These are phyloP conservation scores for Acyrthosiphon pisum DNA, from an alignment of 1,140 invertebrate genomes.

Conservation along the genomic window DNA sequence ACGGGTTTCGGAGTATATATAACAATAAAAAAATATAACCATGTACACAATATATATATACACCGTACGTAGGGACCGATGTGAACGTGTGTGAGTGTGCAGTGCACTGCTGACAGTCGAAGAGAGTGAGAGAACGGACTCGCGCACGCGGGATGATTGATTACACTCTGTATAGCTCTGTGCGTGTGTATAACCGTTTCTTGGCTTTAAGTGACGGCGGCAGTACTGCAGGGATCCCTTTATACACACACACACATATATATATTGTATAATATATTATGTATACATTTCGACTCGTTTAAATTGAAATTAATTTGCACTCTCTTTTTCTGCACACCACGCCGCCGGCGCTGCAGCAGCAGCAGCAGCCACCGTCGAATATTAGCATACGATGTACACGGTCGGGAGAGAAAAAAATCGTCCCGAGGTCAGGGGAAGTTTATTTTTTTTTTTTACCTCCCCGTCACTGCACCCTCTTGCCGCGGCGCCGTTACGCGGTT, in stretches of 20 bases:
- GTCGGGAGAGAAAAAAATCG: not conserved
- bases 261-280: slow-evolving; percentile 15
- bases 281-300: slow-evolving; percentile 52
- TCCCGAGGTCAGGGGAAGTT: slow-evolving; percentile 43
- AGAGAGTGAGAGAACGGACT: slow-evolving; percentile 13
- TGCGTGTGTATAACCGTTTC: slow-evolving; percentile 45
- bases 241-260: not conserved
- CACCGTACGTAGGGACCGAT: not conserved
- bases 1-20: slow-evolving; percentile 45
- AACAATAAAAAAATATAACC: slow-evolving; percentile 24
- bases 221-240: slow-evolving; percentile 40
- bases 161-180: slow-evolving; percentile 14
- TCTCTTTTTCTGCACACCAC: slow-evolving; percentile 20
- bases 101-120: slow-evolving; percentile 2
- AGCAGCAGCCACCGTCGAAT: not conserved
- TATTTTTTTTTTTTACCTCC: not conserved
- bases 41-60: slow-evolving; percentile 17
- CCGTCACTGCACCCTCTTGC: not conserved
- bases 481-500: not conserved
- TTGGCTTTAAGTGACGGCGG: slow-evolving; percentile 53
- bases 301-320: slow-evolving; percentile 57
- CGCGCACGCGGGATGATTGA: slow-evolving; percentile 46
- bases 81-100: not conserved
- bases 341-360: not conserved
- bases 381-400: slow-evolving; percentile 44